phyloP scores from a whole-genome alignment of 2,888 invertebrate genomes.

The Athalia rosae region DNA sequence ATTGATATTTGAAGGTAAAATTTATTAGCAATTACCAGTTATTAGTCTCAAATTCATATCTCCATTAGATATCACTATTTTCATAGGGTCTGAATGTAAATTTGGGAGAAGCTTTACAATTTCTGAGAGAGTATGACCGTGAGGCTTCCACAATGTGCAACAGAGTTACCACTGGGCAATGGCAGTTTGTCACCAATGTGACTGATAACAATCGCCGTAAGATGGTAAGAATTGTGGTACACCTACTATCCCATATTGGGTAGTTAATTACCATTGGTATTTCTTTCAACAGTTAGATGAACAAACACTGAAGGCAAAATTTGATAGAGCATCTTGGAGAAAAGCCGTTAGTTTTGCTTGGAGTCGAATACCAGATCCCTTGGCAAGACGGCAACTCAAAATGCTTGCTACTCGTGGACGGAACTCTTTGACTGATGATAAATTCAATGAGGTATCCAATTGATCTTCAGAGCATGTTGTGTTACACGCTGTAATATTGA shows the following conservation, averaged over 20 bases:
- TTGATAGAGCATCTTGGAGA: constrained; percentile 85
- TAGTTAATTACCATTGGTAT: constrained; percentile 6
- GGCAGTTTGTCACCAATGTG: constrained; percentile 86
- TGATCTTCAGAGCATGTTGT: background rate
- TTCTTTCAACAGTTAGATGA: constrained; percentile 76
- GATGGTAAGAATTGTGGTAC: constrained; percentile 74
- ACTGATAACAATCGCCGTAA: constrained; percentile 82
- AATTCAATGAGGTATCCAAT: constrained; percentile 80
- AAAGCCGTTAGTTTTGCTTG: constrained; percentile 83
- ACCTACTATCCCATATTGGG: constrained; percentile 1
- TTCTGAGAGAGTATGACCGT: constrained; percentile 83
- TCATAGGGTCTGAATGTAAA: constrained; percentile 80
- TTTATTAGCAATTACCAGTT: constrained; percentile 13
- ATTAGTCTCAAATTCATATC: background rate
- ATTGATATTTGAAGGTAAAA: background rate
- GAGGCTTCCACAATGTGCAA: constrained; percentile 85
- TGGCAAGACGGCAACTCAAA: constrained; percentile 81
- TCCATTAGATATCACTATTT: constrained; percentile 36
- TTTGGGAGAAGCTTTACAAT: constrained; percentile 81
- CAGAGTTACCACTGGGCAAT: constrained; percentile 82
- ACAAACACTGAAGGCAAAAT: constrained; percentile 82
- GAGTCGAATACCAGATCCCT: constrained; percentile 80
- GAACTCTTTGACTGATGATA: constrained; percentile 84
- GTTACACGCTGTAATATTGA: background rate
- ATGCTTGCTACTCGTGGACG: constrained; percentile 83